Conservation (phyloP, 2,888 invertebrate species). For the Lasius platythorax region DNA sequence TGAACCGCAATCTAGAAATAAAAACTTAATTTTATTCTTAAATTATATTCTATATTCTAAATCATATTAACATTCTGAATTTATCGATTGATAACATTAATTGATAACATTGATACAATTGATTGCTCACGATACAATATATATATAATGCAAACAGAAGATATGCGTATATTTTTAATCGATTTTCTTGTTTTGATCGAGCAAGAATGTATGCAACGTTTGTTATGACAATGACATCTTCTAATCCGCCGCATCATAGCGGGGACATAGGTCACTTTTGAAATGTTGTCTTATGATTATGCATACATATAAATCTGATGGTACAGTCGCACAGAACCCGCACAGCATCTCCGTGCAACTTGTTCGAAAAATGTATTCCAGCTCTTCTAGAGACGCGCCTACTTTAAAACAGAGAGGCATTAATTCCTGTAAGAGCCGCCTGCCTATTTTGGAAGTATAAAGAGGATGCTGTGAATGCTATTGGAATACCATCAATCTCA, state of each 20-base stretch:
- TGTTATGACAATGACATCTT: slow-evolving; percentile 65
- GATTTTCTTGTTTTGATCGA: background rate
- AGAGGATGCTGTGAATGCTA: slow-evolving; percentile 63
- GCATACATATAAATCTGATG: slow-evolving; percentile 75
- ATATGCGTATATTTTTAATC: background rate
- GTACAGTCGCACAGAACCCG: slow-evolving; percentile 60
- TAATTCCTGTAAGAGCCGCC: slow-evolving; percentile 54
- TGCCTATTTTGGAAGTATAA: slow-evolving; percentile 20
- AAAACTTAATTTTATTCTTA: background rate
- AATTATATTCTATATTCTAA: background rate
- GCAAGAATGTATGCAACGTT: slow-evolving; percentile 46
- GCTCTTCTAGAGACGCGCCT: slow-evolving; percentile 64
- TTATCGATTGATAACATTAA: too few species aligned
- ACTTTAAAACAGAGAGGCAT: slow-evolving; percentile 61
- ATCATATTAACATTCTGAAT: background rate
- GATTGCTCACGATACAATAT: background rate
- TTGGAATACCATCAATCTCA: slow-evolving; percentile 69
- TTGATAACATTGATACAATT: background rate
- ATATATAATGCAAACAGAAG: background rate
- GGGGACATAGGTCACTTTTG: slow-evolving; percentile 76
- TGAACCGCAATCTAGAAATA: background rate
- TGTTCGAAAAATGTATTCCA: slow-evolving; percentile 54
- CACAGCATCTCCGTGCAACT: slow-evolving; percentile 45
- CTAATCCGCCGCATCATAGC: slow-evolving; percentile 50
- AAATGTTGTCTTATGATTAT: slow-evolving; percentile 76